Percentiles rank a stretch among this genome's conserved stretches.
phyloP scores from a whole-genome alignment of 2,797 vertebrate species.

The Ptychadena robeensis region DNA sequence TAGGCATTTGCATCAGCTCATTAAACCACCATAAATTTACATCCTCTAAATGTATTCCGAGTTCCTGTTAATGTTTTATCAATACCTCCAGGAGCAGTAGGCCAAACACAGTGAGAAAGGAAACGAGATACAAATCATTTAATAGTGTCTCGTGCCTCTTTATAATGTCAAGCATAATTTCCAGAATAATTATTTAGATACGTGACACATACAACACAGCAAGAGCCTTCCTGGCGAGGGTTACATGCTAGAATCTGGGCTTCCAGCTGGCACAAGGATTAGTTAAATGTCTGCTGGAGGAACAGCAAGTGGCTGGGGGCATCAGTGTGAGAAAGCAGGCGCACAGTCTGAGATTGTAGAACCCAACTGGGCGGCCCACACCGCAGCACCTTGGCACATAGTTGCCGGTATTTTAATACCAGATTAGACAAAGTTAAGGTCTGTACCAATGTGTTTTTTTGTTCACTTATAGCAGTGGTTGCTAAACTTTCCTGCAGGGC shows the following conservation, averaged over 20 bases:
- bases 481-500: no score
- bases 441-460: no score
- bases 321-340: background rate
- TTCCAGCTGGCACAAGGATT: conserved; percentile 57
- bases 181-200: conserved; percentile 58
- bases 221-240: conserved; percentile 41
- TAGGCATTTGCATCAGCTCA: background rate
- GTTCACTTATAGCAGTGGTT: no score
- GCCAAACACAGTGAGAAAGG: conserved; percentile 39
- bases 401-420: no score
- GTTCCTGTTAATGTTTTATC: conserved; percentile 50
- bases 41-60: conserved; percentile 21
- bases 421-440: background rate
- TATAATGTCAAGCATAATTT: conserved; percentile 58
- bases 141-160: conserved; percentile 48
- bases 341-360: background rate
- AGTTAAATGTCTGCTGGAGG: conserved; percentile 39
- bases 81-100: conserved; percentile 33
- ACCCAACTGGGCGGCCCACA: background rate
- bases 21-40: conserved; percentile 6
- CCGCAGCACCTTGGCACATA: background rate
- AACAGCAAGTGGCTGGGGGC: background rate
- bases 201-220: conserved; percentile 54
- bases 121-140: conserved; percentile 43
- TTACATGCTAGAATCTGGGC: conserved; percentile 13